These are phyloP conservation scores for Eupeodes latifasciatus DNA, from an alignment of 2,888 invertebrate genomes.

Conservation along the genomic window DNA sequence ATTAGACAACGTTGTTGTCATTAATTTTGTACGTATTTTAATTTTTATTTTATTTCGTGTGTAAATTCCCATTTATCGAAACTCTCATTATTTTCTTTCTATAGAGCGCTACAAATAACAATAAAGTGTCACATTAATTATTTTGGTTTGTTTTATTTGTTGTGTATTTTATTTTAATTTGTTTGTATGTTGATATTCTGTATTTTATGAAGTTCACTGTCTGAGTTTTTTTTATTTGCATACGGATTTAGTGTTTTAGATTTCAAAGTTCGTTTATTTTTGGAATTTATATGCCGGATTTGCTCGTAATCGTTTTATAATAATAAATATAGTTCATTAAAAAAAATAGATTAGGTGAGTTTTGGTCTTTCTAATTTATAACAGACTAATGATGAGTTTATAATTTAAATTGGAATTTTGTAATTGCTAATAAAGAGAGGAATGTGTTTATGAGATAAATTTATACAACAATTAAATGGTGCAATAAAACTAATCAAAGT, in stretches of 20 bases:
- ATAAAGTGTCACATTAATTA: conserved; percentile 53
- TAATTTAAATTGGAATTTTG: not conserved
- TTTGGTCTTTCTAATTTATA: conserved; percentile 2
- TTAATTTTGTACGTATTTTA: conserved; percentile 8
- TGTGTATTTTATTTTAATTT: not conserved
- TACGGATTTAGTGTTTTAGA: not conserved
- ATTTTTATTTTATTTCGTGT: not conserved
- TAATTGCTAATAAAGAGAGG: no score
- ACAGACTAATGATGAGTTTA: not conserved
- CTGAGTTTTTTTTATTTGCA: conserved; percentile 14
- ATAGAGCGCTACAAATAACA: conserved; percentile 2
- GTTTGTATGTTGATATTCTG: not conserved
- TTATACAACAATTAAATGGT: no score
- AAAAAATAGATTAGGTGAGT: not conserved
- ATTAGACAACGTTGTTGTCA: conserved; percentile 26
- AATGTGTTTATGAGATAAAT: not conserved
- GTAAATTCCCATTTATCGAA: conserved; percentile 20
- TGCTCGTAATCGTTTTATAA: not conserved
- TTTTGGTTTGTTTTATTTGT: not conserved
- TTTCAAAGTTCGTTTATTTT: conserved; percentile 15
- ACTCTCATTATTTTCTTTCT: conserved; percentile 8
- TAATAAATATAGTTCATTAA: not conserved
- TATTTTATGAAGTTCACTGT: conserved; percentile 5
- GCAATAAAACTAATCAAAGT: no score
- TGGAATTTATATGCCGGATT: not conserved